Evolutionary conservation across 2,888 invertebrate genomes (phyloP).

Genomic region (Nematopogon swammerdamellus): DNA sequence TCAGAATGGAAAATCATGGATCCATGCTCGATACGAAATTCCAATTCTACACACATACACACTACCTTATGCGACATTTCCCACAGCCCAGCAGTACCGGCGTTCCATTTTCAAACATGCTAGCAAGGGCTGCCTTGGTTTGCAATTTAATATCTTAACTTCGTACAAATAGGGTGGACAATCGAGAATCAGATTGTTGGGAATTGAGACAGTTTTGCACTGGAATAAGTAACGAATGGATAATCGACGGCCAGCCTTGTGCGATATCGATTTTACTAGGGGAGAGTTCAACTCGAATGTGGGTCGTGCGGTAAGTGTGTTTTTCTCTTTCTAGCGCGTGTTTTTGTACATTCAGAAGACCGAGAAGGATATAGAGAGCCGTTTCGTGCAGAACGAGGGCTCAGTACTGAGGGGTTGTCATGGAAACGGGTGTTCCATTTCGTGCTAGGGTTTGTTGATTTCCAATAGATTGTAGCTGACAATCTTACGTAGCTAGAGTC

Average conservation of each 20-base stretch:
- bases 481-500: too few species aligned
- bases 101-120: neutral
- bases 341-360: constrained; percentile 14
- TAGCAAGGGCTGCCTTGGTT: neutral
- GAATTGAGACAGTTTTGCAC: neutral
- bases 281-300: constrained; percentile 23
- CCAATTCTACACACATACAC: neutral
- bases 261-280: constrained; percentile 55
- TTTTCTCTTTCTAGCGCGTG: constrained; percentile 19
- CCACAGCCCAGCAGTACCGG: neutral
- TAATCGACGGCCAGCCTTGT: constrained; percentile 58
- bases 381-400: constrained; percentile 18
- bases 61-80: neutral
- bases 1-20: neutral
- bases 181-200: neutral
- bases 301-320: constrained; percentile 5
- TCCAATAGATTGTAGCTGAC: constrained; percentile 24
- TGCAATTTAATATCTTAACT: neutral
- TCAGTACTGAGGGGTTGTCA: constrained; percentile 32
- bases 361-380: constrained; percentile 16
- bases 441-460: constrained; percentile 34
- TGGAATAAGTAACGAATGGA: constrained; percentile 22
- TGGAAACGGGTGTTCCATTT: constrained; percentile 27
- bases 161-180: neutral
- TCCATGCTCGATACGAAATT: neutral